These are phyloP conservation scores for Aspiorhynchus laticeps DNA, from an alignment of 2,113 vertebrate species.

Conservation along the genomic window DNA sequence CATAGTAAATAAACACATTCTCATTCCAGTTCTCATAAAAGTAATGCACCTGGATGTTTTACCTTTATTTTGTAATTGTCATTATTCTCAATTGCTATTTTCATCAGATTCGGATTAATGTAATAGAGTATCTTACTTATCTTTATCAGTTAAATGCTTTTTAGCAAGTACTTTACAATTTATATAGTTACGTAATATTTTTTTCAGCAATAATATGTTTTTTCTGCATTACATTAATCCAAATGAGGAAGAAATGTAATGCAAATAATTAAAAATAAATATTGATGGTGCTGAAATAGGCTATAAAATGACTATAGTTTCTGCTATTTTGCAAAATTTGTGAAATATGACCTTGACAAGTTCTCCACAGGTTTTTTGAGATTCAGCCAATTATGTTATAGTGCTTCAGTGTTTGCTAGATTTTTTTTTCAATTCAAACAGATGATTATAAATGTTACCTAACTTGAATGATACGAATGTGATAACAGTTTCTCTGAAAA, in stretches of 20 bases:
- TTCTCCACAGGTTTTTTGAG: neutral
- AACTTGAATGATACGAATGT: neutral
- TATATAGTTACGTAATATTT: no score
- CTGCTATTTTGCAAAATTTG: no score
- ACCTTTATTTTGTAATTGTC: neutral
- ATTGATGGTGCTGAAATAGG: no score
- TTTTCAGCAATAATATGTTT: no score
- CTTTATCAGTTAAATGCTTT: neutral
- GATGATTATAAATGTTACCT: neutral
- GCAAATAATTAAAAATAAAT: no score
- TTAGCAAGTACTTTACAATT: neutral
- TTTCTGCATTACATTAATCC: no score
- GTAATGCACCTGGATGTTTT: neutral
- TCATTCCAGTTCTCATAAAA: neutral
- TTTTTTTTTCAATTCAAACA: neutral
- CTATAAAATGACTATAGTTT: no score
- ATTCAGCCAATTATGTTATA: neutral
- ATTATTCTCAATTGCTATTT: no score
- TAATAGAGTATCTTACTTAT: neutral
- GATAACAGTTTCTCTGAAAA: neutral
- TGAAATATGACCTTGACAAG: neutral
- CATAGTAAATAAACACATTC: no score
- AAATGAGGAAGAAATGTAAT: no score
- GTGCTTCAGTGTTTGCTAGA: neutral
- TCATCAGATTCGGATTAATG: no score